Evolutionary conservation across 2,888 invertebrate species (phyloP).

Genomic region (Chymomyza amoena): DNA sequence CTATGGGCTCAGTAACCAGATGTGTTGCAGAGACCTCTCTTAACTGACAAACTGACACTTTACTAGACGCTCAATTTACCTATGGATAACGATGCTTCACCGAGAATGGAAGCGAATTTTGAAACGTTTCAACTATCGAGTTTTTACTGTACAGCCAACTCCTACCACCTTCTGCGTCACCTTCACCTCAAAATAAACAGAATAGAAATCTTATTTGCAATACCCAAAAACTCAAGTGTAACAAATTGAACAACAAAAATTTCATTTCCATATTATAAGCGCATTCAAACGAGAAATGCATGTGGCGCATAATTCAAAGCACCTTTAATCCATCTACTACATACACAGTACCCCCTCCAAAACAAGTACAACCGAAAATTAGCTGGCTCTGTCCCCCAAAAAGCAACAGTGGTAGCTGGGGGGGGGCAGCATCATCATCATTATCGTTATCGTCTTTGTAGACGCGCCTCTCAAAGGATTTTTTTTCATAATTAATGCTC

Average conservation of each 20-base stretch:
- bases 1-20: too few species aligned
- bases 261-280: constrained; percentile 44
- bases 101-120: too few species aligned
- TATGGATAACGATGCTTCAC: too few species aligned
- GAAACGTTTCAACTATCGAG: too few species aligned
- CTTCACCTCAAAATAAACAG: background rate
- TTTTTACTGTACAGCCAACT: background rate
- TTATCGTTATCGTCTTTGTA: constrained; percentile 22
- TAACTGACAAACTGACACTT: too few species aligned
- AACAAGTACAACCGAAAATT: constrained; percentile 44
- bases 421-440: constrained; percentile 19
- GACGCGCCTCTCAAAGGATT: constrained; percentile 63
- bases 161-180: too few species aligned
- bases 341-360: background rate
- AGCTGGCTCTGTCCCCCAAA: constrained; percentile 33
- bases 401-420: constrained; percentile 9
- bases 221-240: constrained; percentile 35
- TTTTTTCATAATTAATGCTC: constrained; percentile 68
- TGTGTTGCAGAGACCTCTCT: too few species aligned
- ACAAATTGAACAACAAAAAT: constrained; percentile 59
- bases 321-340: constrained; percentile 26
- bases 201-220: constrained; percentile 6
- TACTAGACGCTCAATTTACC: too few species aligned
- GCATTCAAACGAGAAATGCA: constrained; percentile 25
- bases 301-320: constrained; percentile 39